These are phyloP conservation scores for Melieria omissa DNA, from an alignment of 2,888 invertebrate genomes.

Conservation along the genomic window DNA sequence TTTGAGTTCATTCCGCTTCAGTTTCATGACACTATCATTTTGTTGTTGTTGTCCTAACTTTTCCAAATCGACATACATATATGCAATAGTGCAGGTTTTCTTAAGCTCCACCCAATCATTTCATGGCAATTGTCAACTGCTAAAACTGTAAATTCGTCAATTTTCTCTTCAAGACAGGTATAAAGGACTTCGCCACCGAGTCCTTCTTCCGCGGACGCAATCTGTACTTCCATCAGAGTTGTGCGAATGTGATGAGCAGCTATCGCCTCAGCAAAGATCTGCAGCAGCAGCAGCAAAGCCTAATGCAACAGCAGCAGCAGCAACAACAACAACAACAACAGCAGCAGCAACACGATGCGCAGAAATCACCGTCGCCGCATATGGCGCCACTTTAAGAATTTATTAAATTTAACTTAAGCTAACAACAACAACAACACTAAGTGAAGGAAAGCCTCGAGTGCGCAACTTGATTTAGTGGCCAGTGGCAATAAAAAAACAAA, in stretches of 20 bases:
- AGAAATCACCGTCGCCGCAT: constrained; percentile 38
- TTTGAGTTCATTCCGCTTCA: constrained; percentile 55
- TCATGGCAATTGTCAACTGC: background rate
- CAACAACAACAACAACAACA: constrained; percentile 56
- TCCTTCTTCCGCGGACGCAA: constrained; percentile 65
- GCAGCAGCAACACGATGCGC: constrained; percentile 43
- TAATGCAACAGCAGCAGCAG: constrained; percentile 48
- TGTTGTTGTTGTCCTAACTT: background rate
- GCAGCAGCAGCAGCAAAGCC: constrained; percentile 58
- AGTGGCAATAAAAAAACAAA: no score
- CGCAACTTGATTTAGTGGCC: background rate
- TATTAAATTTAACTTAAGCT: constrained; percentile 8
- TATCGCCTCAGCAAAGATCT: constrained; percentile 63
- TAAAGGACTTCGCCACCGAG: constrained; percentile 65
- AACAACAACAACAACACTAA: constrained; percentile 2
- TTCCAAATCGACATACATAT: background rate
- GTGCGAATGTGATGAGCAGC: constrained; percentile 66
- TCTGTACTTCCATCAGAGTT: constrained; percentile 65
- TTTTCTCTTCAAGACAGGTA: constrained; percentile 62
- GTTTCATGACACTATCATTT: constrained; percentile 12
- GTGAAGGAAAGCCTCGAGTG: background rate
- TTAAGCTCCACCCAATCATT: constrained; percentile 3
- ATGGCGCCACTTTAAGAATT: constrained; percentile 32
- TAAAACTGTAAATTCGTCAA: constrained; percentile 1
- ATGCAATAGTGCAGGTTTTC: background rate